Evolutionary conservation across 2,797 vertebrate genomes (phyloP), one percentile per base, ranked within the genome.

Genomic region (Scomberomorus guttatus): DNA sequence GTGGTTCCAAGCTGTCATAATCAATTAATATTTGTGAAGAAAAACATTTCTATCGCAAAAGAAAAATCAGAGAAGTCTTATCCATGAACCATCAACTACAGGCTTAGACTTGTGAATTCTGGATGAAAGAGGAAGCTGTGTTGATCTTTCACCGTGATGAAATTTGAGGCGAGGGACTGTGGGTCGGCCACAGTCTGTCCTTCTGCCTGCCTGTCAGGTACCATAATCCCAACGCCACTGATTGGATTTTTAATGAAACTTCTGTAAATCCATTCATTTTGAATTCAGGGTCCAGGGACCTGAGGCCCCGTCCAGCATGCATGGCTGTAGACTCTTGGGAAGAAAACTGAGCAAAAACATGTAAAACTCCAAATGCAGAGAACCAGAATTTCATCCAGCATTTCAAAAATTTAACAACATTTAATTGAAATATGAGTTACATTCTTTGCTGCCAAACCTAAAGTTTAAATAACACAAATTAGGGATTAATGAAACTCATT

Each of bases 161-260:
- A 74, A 72, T 55, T 55, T 3, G 29, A 56, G 37, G 25, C 27
- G 29, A 27, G n/a, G 17, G 15, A 18, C 54, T 7, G 2, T 11
- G 4, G 7, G 34, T 20, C 4, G 32, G 34, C 65, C 72, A 20
- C 5, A 24, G 67, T 46, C 27, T 20, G 51, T 67, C 57, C 60
- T 44, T 37, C 52, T 24, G 39, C 10, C 77, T 11, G 44, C 58
- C 63, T 27, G 73, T 61, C 78, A 73, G 7, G 6, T 25, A 37
- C 24, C 20, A 46, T 54, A 24, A 60, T 74, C 68, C n/a, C 10
- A 29, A 22, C 3, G 5, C 27, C 17, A 3, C 34, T 58, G 51
- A 77, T 51, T 72, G 42, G 54, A 78, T 85, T 87, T 75, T 69
- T 75, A 60, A 77, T 70, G 51, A 66, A 54, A 67, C 27, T 42